Base-by-base conservation (phyloP, 2,113 vertebrate species). In the Eudyptes chrysolophus region DNA sequence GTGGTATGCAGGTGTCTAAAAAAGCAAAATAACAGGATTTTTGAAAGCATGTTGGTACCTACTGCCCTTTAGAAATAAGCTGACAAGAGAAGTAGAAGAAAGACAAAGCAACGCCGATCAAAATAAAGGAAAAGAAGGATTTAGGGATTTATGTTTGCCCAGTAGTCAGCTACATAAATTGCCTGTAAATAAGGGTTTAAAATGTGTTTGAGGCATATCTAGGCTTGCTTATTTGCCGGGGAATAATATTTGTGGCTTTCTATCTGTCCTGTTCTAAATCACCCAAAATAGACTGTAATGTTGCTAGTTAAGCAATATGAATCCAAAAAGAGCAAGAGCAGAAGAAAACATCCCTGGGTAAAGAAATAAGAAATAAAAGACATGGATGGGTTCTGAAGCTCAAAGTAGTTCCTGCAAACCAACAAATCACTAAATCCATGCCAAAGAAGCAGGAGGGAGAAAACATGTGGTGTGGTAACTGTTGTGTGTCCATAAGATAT, bases 51-150 rank as follows among this genome's bases (percentile, higher is more conserved):
- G 10, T 76, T 72, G 44, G 26, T 51, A 84, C 42, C 66, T 65
- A 83, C 49, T 13, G 1, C 36, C 62, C 75, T 74, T 90, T 64
- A 70, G 75, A 94, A 96, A 92, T 70, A 90, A 81, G 66, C 42
- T 90, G 92, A 92, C 81, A 92, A 93, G 74, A 89, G 76, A 92
- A 94, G 58, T 44, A 54, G 75, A 71, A 65, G 26, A 65, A 84
- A 94, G 48, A 96, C 81, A 96, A 97, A 95, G 70, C 26, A 85
- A 85, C 1, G 2, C 46, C 55, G 54, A 85, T 86, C 61, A 92
- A 94, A 95, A 96, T 89, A 85, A 92, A 94, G 81, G 27, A 76
- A 87, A 75, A 81, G 29, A 85, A 94, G 58, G 61, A 92, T 92
- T 91, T 80, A 62, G 46, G 42, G 62, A 70, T 97, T 97, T 96